phyloP scores from a whole-genome alignment of 2,888 invertebrate genomes.

The Ctenicera cuprea region DNA sequence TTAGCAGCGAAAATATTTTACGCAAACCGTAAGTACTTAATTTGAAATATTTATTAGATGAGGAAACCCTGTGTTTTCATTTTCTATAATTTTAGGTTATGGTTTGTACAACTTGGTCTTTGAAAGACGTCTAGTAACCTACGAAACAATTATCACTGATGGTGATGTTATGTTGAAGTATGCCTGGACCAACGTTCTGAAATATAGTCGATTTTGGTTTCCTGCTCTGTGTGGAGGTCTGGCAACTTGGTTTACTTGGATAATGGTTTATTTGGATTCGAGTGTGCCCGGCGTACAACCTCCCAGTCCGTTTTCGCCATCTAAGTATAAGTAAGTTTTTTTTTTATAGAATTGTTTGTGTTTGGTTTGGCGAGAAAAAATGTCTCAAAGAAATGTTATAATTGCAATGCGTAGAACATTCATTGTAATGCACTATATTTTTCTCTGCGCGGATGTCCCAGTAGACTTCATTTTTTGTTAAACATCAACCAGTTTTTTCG shows the following conservation, averaged over 20 bases:
- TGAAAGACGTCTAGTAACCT: constrained; percentile 64
- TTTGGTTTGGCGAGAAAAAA: too few relatives aligned
- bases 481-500: too few relatives aligned
- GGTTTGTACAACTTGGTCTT: constrained; percentile 59
- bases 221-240: constrained; percentile 73
- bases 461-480: too few relatives aligned
- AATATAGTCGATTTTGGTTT: constrained; percentile 68
- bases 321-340: constrained; percentile 71
- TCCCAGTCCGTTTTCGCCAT: constrained; percentile 76
- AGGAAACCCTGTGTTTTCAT: neutral
- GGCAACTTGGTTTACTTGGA: constrained; percentile 75
- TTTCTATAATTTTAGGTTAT: constrained; percentile 59
- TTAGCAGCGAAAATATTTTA: constrained; percentile 64
- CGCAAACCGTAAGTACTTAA: constrained; percentile 66
- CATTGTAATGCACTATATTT: too few relatives aligned
- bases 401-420: too few relatives aligned
- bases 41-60: neutral
- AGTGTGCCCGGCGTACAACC: constrained; percentile 77
- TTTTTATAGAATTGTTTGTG: too few relatives aligned
- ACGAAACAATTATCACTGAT: constrained; percentile 65
- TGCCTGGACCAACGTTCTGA: constrained; percentile 66
- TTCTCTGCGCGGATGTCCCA: too few relatives aligned
- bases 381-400: too few relatives aligned
- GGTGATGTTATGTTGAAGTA: constrained; percentile 67
- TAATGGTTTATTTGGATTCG: constrained; percentile 79